phyloP scores from a whole-genome alignment of 2,888 invertebrate species.

The Rugalucina vietnamica region DNA sequence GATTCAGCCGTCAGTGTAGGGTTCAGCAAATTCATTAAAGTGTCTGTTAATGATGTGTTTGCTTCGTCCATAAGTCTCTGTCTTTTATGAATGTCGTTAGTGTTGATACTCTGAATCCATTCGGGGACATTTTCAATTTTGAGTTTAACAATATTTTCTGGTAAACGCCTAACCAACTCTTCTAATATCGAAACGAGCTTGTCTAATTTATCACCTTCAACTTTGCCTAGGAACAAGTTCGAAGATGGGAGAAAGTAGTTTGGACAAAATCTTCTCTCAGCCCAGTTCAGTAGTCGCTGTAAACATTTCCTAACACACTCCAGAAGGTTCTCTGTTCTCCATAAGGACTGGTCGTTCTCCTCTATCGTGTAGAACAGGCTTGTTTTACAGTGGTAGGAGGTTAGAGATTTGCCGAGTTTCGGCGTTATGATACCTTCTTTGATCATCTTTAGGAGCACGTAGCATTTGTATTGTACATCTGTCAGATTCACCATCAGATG shows the following conservation, averaged over 20 bases:
- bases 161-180: too few species aligned
- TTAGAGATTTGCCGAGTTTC: background rate
- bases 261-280: background rate
- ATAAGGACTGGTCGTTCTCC: background rate
- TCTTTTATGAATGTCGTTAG: background rate
- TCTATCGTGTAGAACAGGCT: background rate
- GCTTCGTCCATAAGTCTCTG: background rate
- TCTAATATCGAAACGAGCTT: background rate
- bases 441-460: background rate
- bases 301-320: background rate
- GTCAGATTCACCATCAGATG: background rate
- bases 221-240: background rate
- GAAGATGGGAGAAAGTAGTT: background rate
- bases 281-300: background rate
- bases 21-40: too few species aligned
- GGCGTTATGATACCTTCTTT: background rate
- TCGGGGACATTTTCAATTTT: too few species aligned
- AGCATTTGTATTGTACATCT: background rate
- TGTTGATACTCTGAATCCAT: too few species aligned
- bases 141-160: too few species aligned
- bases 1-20: too few species aligned
- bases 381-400: background rate
- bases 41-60: background rate
- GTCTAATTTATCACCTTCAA: background rate
- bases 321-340: background rate